phyloP scores from a whole-genome alignment of 1,140 invertebrate genomes.

The Atta cephalotes region DNA sequence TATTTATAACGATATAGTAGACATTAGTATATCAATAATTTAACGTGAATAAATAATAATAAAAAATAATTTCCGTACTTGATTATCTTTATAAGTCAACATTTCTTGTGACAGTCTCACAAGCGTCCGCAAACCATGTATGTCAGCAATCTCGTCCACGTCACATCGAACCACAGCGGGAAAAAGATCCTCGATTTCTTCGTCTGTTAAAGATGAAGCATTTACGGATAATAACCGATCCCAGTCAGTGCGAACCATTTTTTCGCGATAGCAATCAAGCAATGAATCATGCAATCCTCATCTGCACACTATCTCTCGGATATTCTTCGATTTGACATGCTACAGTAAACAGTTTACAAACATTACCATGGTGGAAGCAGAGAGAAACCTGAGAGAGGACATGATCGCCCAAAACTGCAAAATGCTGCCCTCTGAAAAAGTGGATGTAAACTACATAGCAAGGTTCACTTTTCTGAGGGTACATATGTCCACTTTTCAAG shows the following conservation, averaged over 20 bases:
- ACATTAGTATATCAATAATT: neutral
- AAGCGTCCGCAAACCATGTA: constrained; percentile 86
- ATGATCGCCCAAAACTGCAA: too few relatives aligned
- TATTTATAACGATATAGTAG: neutral
- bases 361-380: neutral
- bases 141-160: constrained; percentile 87
- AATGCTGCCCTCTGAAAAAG: too few relatives aligned
- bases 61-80: constrained; percentile 84
- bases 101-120: constrained; percentile 89
- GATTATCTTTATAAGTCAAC: constrained; percentile 89
- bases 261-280: constrained; percentile 51
- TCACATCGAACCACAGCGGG: constrained; percentile 88
- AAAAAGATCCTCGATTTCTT: constrained; percentile 89
- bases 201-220: constrained; percentile 86
- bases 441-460: too few relatives aligned
- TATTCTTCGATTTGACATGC: constrained; percentile 8
- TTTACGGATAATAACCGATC: constrained; percentile 87
- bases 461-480: too few relatives aligned
- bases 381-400: too few relatives aligned
- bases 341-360: neutral
- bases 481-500: too few relatives aligned
- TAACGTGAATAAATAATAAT: neutral
- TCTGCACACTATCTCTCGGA: neutral
- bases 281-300: constrained; percentile 31
- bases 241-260: constrained; percentile 88